Percentiles rank a stretch among this genome's conserved stretches.
Evolutionary conservation across 1,140 invertebrate genomes (phyloP).

Genomic region (Dreissena polymorpha): DNA sequence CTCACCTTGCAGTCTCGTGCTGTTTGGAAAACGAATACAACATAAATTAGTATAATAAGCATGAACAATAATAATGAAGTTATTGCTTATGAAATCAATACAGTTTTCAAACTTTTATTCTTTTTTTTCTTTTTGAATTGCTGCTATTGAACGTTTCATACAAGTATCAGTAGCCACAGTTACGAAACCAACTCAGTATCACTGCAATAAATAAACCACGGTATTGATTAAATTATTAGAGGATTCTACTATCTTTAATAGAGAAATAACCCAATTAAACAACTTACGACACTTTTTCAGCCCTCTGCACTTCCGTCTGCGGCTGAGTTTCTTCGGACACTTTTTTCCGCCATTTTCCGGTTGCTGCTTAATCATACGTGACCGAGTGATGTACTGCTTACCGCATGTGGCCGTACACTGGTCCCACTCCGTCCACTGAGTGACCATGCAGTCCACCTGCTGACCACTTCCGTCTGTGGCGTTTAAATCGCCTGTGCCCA

Average conservation of each 20-base stretch:
- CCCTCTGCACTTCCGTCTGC: conserved; percentile 67
- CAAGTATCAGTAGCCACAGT: too few species aligned
- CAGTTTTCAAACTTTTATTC: background rate
- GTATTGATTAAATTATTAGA: too few species aligned
- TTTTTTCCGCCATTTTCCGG: conserved; percentile 70
- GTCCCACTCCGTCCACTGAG: conserved; percentile 78
- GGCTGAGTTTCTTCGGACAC: conserved; percentile 70
- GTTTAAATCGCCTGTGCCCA: conserved; percentile 20
- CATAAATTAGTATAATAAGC: background rate
- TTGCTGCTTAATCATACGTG: conserved; percentile 67
- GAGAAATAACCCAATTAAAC: too few species aligned
- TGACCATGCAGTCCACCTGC: conserved; percentile 74
- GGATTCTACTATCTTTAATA: too few species aligned
- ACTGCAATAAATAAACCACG: too few species aligned
- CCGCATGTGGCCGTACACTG: conserved; percentile 78
- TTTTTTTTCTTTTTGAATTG: too few species aligned
- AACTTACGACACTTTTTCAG: conserved; percentile 70
- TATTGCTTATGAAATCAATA: background rate
- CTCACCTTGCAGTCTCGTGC: conserved; percentile 70
- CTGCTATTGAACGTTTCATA: too few species aligned
- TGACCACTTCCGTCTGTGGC: conserved; percentile 40
- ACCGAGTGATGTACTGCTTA: conserved; percentile 60
- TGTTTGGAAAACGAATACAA: conserved; percentile 51
- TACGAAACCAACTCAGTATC: too few species aligned
- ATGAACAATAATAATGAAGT: background rate